Base-by-base conservation (phyloP, 2,797 vertebrate genomes). In the Melanotaenia boesemani region DNA sequence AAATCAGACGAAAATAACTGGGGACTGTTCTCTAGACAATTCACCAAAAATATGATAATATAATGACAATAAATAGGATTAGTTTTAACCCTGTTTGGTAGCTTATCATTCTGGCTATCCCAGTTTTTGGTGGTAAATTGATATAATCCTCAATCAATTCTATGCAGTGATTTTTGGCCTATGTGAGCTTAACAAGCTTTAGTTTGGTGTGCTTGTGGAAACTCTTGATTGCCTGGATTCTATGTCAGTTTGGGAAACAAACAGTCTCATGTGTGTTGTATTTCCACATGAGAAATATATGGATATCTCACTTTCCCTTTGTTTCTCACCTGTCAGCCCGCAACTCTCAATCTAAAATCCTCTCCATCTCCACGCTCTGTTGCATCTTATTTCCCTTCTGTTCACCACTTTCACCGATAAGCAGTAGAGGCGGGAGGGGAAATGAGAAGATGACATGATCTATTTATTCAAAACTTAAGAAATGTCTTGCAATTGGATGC, bases 361-460 rank as follows among this genome's bases (percentile, higher is more conserved):
- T 61, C 26, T 34, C 76, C 81, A 63, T 70, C 79, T 87, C 63
- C 65, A 77, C 6, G 66, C 77, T 86, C 75, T 24, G 66, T 52
- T 82, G 80, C 73, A 11, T 72, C 58, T 36, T 13, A 28, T 81
- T 77, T 81, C 76, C 88, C 83, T 83, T 85, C 82, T 79, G 85
- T 74, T 85, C 80, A 65, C 75, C 55, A 36, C 62, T 73, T 82
- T 83, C 76, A 76, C 74, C 15, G 63, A 59, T 79, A 81, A 84
- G 70, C 86, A 87, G 69, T 67, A 83, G 78, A 82, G 70, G 71
- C 76, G 24, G 57, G 74, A 37, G 70, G 18, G 30, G 74, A 81
- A 72, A 73, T 24, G 69, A 68, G 72, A 76, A 81, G 80, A 73
- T 62, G 76, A 86, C 57, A 52, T 81, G 65, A 76, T 83, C 65